Evolutionary conservation across 2,888 invertebrate species (phyloP), one percentile per base, ranked within the genome.

Genomic region (Metalampra italica): DNA sequence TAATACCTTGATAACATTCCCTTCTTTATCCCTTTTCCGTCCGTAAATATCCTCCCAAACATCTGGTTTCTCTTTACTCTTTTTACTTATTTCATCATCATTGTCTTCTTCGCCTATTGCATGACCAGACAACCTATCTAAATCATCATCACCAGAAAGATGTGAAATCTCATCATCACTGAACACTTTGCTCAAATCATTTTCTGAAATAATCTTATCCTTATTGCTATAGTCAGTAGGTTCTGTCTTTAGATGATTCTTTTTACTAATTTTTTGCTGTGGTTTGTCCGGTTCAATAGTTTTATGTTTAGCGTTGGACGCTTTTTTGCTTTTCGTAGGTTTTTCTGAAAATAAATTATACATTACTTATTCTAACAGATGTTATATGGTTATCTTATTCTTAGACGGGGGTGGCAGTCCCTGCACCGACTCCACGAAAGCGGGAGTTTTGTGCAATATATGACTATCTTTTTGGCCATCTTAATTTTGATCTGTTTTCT

Each of bases 31-130:
- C 59, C 96, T 91, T 60, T 94, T 91, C 51, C 98, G 91, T 0
- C 98, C 98, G 82, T 98, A 98, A 72, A 98, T 98, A 85, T 98
- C 98, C 89, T 98, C 97, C 94, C 94, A 95, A 3, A 80, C 68
- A 68, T 87, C 85, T 51, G 82, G 84, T 53, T 80, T 79, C 53
- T 68, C 78, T 55, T 70, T 59, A 14, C 4, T 53, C 51, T 82
- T 73, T 43, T 66, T 62, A 32, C 69, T 54, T 15, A 45, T 52
- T 51, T 60, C 55, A 29, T 54, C 59, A 30, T 62, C 54, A 41
- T 53, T 51, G 45, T 53, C 55, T 29, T 56, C 51, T 51, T 67
- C 59, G 64, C 59, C 56, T 50, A 57, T 54, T 47, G 75, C 76
- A 58, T 66, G 70, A 58, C 59, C 65, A 54, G 57, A 58, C 43